These are phyloP conservation scores for Haliclona indistincta DNA, from an alignment of 37 sponge, comb jelly and placozoan species.

Conservation along the genomic window DNA sequence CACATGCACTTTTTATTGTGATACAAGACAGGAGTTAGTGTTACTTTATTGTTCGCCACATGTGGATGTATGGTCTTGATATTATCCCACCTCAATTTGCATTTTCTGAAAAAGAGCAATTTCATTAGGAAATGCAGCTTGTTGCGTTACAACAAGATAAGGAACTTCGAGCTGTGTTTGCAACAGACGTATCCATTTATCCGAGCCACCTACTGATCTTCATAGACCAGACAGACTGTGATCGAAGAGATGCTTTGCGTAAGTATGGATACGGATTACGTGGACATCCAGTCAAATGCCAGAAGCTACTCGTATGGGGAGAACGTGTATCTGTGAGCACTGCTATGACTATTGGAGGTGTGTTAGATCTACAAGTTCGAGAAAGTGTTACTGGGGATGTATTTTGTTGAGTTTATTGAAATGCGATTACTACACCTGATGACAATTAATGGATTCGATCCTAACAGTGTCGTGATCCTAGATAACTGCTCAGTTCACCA, in stretches of 20 bases:
- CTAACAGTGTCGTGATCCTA: conserved; percentile 27
- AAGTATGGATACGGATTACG: conserved; percentile 16
- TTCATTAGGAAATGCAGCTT: conserved; percentile 7
- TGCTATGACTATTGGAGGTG: conserved; percentile 31
- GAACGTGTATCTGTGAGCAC: conserved; percentile 15
- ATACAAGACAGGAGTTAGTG: too few relatives aligned
- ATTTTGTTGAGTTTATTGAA: conserved; percentile 19
- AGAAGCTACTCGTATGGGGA: neutral
- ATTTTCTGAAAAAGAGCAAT: neutral
- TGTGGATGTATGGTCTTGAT: too few relatives aligned
- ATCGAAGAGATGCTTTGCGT: neutral
- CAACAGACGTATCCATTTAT: conserved; percentile 1
- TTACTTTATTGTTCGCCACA: too few relatives aligned
- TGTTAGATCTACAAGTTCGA: conserved; percentile 17
- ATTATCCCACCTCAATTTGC: too few relatives aligned
- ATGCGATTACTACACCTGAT: conserved; percentile 26
- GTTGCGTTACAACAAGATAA: conserved; percentile 1
- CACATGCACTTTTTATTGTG: too few relatives aligned
- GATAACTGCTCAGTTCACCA: conserved; percentile 52
- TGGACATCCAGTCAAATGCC: conserved; percentile 8
- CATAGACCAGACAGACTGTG: conserved; percentile 9
- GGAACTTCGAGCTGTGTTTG: neutral
- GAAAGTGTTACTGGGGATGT: conserved; percentile 25
- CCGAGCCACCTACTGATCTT: neutral
- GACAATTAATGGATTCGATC: conserved; percentile 32